A percentile compares a stretch with the other conserved stretches of the same genome.
Evolutionary conservation across 2,113 vertebrate species (phyloP).

Genomic region (Phrynosoma platyrhinos): DNA sequence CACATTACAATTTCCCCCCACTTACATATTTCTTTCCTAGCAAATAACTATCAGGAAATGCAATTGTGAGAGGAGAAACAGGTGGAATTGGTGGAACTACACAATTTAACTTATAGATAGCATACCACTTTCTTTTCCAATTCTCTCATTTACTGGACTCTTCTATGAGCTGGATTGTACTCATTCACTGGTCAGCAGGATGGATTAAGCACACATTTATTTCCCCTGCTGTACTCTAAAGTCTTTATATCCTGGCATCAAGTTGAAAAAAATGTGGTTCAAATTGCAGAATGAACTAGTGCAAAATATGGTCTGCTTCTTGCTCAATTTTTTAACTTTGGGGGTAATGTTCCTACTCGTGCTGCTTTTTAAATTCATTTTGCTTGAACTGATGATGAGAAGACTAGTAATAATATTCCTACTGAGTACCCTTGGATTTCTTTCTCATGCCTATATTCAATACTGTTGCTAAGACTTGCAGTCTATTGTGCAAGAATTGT

Average conservation of each 20-base stretch:
- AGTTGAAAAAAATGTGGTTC: slow-evolving; percentile 13
- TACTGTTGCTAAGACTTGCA: neutral
- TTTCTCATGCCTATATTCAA: neutral
- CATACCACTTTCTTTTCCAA: no score
- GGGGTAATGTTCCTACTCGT: rapidly evolving
- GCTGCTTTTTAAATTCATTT: neutral
- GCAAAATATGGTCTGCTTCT: neutral
- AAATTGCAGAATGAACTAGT: neutral
- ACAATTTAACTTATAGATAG: no score
- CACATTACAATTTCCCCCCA: no score
- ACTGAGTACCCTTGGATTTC: neutral
- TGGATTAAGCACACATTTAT: neutral
- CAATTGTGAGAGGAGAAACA: no score
- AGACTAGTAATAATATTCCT: neutral
- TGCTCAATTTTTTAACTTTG: neutral
- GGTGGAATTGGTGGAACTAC: no score
- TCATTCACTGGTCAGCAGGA: neutral
- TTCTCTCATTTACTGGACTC: neutral
- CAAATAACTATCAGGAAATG: no score
- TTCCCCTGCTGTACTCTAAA: neutral
- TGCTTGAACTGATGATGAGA: neutral
- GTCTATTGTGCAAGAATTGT: neutral
- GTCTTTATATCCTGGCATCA: neutral
- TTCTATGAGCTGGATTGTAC: neutral
- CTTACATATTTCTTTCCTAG: no score